A percentile compares a stretch with the other conserved stretches of the same genome.
These are phyloP conservation scores for Neuroterus valhalla DNA, from an alignment of 1,140 invertebrate species.

Conservation along the genomic window DNA sequence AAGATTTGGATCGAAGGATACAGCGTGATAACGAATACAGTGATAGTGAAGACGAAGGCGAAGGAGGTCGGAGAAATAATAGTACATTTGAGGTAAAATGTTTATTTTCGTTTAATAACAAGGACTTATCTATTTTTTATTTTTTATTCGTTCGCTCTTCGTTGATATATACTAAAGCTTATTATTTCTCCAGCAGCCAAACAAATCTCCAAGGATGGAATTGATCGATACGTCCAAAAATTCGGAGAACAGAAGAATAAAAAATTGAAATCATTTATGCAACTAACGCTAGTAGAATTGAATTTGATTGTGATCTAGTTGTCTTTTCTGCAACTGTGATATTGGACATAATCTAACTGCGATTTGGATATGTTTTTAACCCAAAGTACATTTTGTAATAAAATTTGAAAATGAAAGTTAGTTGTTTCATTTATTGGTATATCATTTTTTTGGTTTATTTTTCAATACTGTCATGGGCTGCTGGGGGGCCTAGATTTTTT, in stretches of 20 bases:
- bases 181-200: conserved; percentile 1
- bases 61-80: conserved; percentile 87
- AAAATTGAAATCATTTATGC: no score
- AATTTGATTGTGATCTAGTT: no score
- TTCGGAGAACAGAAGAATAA: background rate
- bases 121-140: background rate
- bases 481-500: no score
- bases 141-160: background rate
- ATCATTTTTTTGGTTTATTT: no score
- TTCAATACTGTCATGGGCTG: no score
- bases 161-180: background rate
- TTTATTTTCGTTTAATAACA: background rate
- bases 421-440: no score
- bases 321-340: no score
- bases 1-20: conserved; percentile 94
- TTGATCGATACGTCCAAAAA: background rate
- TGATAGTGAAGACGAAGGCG: conserved; percentile 97
- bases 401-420: no score
- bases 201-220: conserved; percentile 14
- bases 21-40: conserved; percentile 97
- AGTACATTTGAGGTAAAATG: conserved; percentile 81
- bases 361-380: no score
- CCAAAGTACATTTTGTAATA: no score
- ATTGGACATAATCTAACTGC: no score
- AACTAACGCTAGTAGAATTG: no score